phyloP scores from a whole-genome alignment of 2,797 vertebrate species.

The Pterois miles region DNA sequence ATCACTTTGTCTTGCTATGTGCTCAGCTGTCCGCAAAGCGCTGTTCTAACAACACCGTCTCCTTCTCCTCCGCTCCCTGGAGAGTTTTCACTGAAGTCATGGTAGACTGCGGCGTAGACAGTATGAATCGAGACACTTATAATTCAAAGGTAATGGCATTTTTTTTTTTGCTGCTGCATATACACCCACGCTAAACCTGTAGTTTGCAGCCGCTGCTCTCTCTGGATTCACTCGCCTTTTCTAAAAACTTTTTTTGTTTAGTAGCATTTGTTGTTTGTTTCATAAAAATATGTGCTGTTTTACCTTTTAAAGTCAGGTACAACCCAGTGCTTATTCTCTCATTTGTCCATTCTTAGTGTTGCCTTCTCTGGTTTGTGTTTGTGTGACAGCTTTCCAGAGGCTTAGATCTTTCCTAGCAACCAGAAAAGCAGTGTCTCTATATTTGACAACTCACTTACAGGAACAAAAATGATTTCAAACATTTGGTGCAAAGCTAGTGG shows the following conservation, averaged over 20 bases:
- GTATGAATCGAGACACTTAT: constrained; percentile 27
- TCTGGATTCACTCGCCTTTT: not conserved
- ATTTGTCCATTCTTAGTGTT: not conserved
- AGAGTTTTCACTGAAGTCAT: constrained; percentile 43
- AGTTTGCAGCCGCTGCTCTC: not conserved
- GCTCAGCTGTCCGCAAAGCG: constrained; percentile 55
- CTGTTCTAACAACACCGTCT: constrained; percentile 51
- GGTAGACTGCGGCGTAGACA: constrained; percentile 23
- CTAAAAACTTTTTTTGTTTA: not conserved
- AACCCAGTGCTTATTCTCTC: not conserved
- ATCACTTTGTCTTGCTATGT: constrained; percentile 43
- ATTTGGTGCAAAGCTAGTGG: not conserved
- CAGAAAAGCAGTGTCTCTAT: not conserved
- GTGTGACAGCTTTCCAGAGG: not conserved
- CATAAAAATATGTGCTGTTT: not conserved
- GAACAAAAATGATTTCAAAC: constrained; percentile 15
- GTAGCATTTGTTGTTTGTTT: not conserved
- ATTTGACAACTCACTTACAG: not conserved
- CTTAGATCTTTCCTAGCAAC: not conserved
- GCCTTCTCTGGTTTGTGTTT: constrained; percentile 11
- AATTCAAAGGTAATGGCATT: constrained; percentile 41
- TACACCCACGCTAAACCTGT: constrained; percentile 19
- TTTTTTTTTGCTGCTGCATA: constrained; percentile 10
- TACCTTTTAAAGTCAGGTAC: not conserved
- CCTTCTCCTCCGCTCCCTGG: constrained; percentile 30